phyloP scores from a whole-genome alignment of 2,888 invertebrate genomes.

The Aspidiotus destructor region DNA sequence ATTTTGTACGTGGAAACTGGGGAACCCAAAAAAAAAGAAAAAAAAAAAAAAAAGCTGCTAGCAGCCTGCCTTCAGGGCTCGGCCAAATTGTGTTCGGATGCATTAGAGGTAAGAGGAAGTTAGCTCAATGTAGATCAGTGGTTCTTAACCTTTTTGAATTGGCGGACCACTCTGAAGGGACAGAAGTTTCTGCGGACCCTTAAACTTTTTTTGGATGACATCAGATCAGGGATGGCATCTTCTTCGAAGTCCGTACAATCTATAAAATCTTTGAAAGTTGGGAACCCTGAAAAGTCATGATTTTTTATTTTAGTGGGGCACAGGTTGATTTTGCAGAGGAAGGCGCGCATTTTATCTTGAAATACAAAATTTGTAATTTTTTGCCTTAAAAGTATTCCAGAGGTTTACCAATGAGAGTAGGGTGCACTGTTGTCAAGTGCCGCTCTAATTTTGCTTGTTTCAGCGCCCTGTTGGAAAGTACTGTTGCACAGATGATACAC shows the following conservation, averaged over 20 bases:
- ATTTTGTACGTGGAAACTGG: too few species aligned
- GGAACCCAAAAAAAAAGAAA: too few species aligned
- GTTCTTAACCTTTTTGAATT: too few species aligned
- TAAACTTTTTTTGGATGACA: not conserved
- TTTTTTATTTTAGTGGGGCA: conserved; percentile 7
- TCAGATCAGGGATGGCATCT: not conserved
- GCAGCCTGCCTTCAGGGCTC: too few species aligned
- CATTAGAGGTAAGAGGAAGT: too few species aligned
- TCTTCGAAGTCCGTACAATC: conserved; percentile 1
- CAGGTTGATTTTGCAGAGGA: too few species aligned
- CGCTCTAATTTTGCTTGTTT: conserved; percentile 36
- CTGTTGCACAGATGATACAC: conserved; percentile 35
- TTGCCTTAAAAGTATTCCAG: conserved; percentile 36
- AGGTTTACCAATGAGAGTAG: conserved; percentile 35
- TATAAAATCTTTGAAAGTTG: conserved; percentile 9
- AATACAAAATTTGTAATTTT: conserved; percentile 12
- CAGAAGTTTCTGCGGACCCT: too few species aligned
- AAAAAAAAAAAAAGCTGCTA: too few species aligned
- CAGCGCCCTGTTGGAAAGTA: conserved; percentile 37
- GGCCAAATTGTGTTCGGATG: too few species aligned
- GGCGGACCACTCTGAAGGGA: too few species aligned
- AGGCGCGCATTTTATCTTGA: conserved; percentile 11
- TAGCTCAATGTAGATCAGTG: too few species aligned
- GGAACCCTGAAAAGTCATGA: conserved; percentile 5
- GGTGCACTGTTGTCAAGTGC: conserved; percentile 36